Base-by-base conservation (phyloP, 2,797 vertebrate genomes). In the Myripristis jacobus region DNA sequence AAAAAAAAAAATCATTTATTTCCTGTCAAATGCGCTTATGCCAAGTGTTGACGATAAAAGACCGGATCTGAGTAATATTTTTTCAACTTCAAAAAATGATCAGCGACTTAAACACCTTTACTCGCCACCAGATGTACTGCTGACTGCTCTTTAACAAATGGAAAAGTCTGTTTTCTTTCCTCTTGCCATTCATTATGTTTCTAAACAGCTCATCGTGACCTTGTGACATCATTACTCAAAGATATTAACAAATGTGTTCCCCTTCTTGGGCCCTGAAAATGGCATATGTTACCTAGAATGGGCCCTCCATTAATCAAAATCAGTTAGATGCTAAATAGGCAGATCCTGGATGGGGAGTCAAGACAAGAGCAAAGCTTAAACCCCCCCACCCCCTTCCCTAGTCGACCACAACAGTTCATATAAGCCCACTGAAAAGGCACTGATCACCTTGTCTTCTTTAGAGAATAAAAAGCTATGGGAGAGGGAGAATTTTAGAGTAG, bases 251-350 rank as follows among this genome's bases (percentile, higher is more conserved):
- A 88, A 90, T 67, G 60, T 48, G 47, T 15, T 78, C 52, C 48
- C 83, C 73, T 81, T 87, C 88, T 89, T 57, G 88, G 93, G 87
- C 46, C 73, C 77, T 73, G 63, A 89, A 90, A 92, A 91, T 83
- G 92, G 88, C 95, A 93, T 94, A 93, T 91, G 94, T 91, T 93
- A 84, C 79, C 62, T 70, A 85, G 92, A 94, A 94, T 86, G 82
- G 88, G 78, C 82, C 70, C 51, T 85, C 91, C 94, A 97, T 96
- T 95, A 95, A 96, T 96, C 96, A 96, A 91, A 83, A 83, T 86
- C 88, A 93, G 88, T 92, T 95, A 95, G 93, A 86, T 83, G 79
- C 92, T 94, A 94, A 95, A 93, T 91, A 92, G 93, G 90, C 93
- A 88, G 91, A 89, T 94, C 93, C 88, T 90, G 82, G 87, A 90